These are phyloP conservation scores for Scolopax bukidnonensis DNA, from an alignment of 2,797 vertebrate species.

Conservation along the genomic window DNA sequence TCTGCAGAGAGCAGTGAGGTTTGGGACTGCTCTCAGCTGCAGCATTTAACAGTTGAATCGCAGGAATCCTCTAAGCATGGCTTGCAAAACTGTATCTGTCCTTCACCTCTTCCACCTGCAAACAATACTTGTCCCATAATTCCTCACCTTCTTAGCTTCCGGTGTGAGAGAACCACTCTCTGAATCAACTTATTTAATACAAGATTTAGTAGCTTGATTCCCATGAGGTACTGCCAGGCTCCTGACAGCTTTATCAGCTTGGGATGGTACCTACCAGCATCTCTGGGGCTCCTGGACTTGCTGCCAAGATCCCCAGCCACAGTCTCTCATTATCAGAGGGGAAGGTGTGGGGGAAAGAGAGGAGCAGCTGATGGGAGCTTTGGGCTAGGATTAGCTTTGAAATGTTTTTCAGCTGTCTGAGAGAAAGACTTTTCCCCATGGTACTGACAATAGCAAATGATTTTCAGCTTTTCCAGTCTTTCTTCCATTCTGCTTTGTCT, in stretches of 20 bases:
- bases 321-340: background rate
- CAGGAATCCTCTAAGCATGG: background rate
- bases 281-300: background rate
- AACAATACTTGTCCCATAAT: background rate
- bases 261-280: background rate
- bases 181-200: background rate
- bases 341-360: background rate
- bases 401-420: background rate
- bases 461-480: background rate
- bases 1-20: background rate
- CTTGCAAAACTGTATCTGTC: background rate
- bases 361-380: background rate
- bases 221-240: background rate
- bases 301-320: rapidly evolving
- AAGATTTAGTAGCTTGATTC: background rate
- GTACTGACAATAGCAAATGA: background rate
- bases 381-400: background rate
- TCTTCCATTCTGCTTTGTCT: background rate
- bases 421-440: background rate
- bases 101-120: background rate
- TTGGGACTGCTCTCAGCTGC: background rate
- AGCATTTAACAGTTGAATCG: background rate
- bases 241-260: background rate
- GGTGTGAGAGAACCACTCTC: background rate
- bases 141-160: background rate